A percentile compares a stretch with the other conserved stretches of the same genome.
Evolutionary conservation across 2,888 invertebrate genomes (phyloP).

Genomic region (Archaeoteleia sp.): DNA sequence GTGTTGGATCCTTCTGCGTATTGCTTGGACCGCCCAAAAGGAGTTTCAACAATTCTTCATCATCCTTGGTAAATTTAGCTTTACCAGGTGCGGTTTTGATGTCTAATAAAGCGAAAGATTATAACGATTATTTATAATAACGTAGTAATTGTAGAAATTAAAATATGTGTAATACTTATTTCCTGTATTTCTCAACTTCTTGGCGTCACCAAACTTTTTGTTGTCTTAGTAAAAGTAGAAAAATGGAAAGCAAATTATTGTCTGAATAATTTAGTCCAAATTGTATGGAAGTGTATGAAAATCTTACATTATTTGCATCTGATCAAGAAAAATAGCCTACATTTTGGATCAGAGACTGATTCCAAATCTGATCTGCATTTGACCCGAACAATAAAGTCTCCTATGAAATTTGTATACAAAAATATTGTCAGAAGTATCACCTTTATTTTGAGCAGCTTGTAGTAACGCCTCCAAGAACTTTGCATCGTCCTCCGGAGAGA

Average conservation of each 20-base stretch:
- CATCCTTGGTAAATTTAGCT: conserved; percentile 46
- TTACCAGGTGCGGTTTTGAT: conserved; percentile 21
- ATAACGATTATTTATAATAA: conserved; percentile 6
- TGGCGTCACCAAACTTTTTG: too few relatives aligned
- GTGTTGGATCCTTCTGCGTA: conserved; percentile 54
- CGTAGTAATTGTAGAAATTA: conserved; percentile 1
- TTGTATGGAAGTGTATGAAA: too few relatives aligned
- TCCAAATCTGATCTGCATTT: too few relatives aligned
- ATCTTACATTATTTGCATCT: too few relatives aligned
- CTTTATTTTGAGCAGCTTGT: conserved; percentile 55
- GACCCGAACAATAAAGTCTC: too few relatives aligned
- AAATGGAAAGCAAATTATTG: too few relatives aligned
- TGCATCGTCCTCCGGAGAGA: conserved; percentile 68
- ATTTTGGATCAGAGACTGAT: too few relatives aligned
- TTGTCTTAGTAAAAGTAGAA: too few relatives aligned
- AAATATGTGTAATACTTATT: too few relatives aligned
- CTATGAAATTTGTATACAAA: neutral
- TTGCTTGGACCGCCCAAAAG: conserved; percentile 62
- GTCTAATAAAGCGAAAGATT: conserved; percentile 16
- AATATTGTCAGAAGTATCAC: conserved; percentile 34
- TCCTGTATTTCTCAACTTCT: too few relatives aligned
- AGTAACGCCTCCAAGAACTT: conserved; percentile 67
- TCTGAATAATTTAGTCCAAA: too few relatives aligned
- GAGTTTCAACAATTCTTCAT: conserved; percentile 65
- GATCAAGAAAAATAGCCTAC: too few relatives aligned